Evolutionary conservation across 92 coral and sea anemone species (phyloP), one percentile per base, ranked within the genome.

Genomic region (Heteractis magnifica): DNA sequence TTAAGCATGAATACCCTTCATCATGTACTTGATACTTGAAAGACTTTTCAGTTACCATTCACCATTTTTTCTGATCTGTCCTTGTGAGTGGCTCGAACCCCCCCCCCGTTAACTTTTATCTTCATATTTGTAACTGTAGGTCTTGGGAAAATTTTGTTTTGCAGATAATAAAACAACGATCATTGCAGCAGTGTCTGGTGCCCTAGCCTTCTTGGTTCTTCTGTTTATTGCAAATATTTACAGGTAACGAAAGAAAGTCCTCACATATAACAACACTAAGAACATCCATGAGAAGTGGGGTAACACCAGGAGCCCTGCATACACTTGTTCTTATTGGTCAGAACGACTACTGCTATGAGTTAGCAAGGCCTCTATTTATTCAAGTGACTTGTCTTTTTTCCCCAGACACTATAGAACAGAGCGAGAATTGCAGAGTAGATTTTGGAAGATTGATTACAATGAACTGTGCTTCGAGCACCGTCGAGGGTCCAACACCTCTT

Each of bases 401-500:
- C 79, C 21, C 79, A 92, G 95, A 79, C 92, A 90, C 77, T 90
- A 92, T 79, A 89, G 88, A 83, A 82, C 95, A 55, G 98, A 95
- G 62, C 79, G 89, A 53, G 98, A 92, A 58, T 82, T 95, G 15
- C 91, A 89, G 60, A 90, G 95, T 82, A 86, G 93, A 53, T 84
- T 93, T 62, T 95, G 98, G 98, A 95, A 91, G 90, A 85, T 95
- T n/a, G 96, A 95, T 85, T 90, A 94, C 82, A 85, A 84, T 12
- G 95, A 94, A 41, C 78, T 95, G 8, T 84, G 93, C 84, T 94
- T 93, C 64, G 93, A 91, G 80, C 92, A 90, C 72, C 89, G 93
- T 74, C 88, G 98, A 44, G 90, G 93, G 34, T 95, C 98, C 13
- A 73, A 88, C 20, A 87, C 95, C 10, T 95, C 98, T 6, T 84